Conservation (phyloP, 1,140 invertebrate genomes). For the Aphelinus atriplicis region DNA sequence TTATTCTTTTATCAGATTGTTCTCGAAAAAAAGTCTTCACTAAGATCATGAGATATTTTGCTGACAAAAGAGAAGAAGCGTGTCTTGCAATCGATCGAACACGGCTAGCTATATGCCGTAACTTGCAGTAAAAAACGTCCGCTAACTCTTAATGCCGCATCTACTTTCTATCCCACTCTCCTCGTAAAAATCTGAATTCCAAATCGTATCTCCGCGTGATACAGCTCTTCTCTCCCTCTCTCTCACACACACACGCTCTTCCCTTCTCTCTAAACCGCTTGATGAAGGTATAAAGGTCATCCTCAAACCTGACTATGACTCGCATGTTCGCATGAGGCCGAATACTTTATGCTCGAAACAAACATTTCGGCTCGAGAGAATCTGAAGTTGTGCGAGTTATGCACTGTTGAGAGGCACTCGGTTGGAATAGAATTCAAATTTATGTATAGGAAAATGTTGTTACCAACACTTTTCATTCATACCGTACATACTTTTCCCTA, state of each 20-base stretch:
- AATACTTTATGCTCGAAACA: no score
- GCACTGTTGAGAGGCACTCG: no score
- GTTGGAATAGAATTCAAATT: no score
- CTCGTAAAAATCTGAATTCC: constrained; percentile 40
- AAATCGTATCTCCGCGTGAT: constrained; percentile 35
- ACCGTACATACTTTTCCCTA: no score
- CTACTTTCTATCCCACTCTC: background rate
- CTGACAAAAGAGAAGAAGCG: constrained; percentile 1
- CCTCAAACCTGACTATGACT: constrained; percentile 20
- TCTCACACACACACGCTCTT: no score
- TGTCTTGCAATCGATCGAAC: background rate
- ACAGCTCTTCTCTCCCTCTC: background rate
- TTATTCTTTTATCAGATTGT: no score
- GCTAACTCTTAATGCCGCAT: background rate
- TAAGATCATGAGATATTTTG: background rate
- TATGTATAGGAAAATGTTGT: no score
- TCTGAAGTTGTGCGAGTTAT: no score
- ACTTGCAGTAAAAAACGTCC: background rate
- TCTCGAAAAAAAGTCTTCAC: no score
- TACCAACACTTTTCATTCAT: no score
- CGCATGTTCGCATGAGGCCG: background rate
- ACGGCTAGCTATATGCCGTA: background rate
- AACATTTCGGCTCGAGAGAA: no score
- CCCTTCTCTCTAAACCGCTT: no score
- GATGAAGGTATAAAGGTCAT: constrained; percentile 24